Evolutionary conservation across 2,113 vertebrate genomes (phyloP).

Genomic region (Labeo catla): DNA sequence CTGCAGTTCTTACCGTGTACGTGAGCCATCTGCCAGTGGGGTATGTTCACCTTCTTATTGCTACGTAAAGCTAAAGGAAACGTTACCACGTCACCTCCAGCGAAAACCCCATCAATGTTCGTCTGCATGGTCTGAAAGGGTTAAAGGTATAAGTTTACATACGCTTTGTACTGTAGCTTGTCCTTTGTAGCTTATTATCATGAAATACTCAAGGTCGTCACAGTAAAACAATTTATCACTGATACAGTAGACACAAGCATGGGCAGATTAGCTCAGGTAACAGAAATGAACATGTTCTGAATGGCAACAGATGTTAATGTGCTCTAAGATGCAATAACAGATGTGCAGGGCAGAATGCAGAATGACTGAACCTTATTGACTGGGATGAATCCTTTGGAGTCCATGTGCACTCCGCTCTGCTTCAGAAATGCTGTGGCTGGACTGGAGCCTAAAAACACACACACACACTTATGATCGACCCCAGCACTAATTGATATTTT

Average conservation of each 20-base stretch:
- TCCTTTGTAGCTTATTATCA: neutral
- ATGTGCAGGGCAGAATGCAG: neutral
- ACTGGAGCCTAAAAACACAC: slow-evolving; percentile 77
- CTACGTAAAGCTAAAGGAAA: slow-evolving; percentile 89
- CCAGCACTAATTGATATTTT: neutral
- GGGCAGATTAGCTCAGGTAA: neutral
- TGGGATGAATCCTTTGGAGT: slow-evolving; percentile 91
- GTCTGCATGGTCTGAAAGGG: slow-evolving; percentile 92
- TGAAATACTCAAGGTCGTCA: neutral
- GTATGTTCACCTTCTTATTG: slow-evolving; percentile 95
- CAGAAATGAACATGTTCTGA: neutral
- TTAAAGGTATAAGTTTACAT: neutral
- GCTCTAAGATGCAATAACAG: neutral
- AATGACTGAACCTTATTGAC: slow-evolving; percentile 88
- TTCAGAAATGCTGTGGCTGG: slow-evolving; percentile 92
- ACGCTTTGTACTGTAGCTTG: neutral
- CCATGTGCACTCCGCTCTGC: slow-evolving; percentile 89
- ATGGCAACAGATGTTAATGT: neutral
- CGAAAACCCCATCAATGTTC: slow-evolving; percentile 87
- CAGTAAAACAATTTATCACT: neutral
- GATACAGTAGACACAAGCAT: neutral
- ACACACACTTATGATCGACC: neutral
- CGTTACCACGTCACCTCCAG: slow-evolving; percentile 88
- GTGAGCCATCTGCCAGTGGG: slow-evolving; percentile 99
- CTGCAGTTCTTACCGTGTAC: slow-evolving; percentile 82